Evolutionary conservation across 2,888 invertebrate genomes (phyloP).

Genomic region (Drosophila barbarae): DNA sequence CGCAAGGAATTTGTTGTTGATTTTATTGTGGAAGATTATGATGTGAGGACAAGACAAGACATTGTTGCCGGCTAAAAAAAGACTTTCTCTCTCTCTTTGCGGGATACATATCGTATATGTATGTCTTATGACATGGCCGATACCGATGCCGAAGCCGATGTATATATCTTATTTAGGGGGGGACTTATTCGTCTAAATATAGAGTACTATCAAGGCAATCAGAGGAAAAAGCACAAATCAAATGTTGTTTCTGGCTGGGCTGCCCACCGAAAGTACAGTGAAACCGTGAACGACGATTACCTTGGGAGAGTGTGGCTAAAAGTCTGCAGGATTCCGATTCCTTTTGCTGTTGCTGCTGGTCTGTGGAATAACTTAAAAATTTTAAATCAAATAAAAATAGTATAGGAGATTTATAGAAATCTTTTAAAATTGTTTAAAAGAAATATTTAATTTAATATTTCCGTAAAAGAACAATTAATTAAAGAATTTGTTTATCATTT

Average conservation of each 20-base stretch:
- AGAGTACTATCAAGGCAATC: conserved; percentile 35
- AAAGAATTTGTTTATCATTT: no score
- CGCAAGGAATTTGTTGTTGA: conserved; percentile 32
- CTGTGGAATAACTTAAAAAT: not conserved
- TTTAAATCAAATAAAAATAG: not conserved
- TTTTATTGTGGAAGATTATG: conserved; percentile 55
- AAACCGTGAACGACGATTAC: not conserved
- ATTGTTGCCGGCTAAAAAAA: conserved; percentile 67
- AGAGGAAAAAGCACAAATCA: conserved; percentile 11
- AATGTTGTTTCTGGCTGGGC: conserved; percentile 8
- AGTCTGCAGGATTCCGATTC: not conserved
- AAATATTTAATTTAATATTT: not conserved
- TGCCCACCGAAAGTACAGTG: conserved; percentile 21
- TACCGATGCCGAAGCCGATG: conserved; percentile 10
- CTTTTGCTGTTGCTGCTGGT: not conserved
- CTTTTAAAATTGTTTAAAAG: not conserved
- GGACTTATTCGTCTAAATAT: conserved; percentile 36
- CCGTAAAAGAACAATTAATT: not conserved
- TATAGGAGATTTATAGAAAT: not conserved
- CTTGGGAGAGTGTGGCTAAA: not conserved
- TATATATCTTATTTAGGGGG: conserved; percentile 10
- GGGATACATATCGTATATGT: conserved; percentile 22
- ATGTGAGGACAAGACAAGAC: conserved; percentile 53
- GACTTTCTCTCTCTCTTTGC: conserved; percentile 18
- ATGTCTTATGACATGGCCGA: conserved; percentile 47